These are phyloP conservation scores for Datnioides undecimradiatus DNA, from an alignment of 2,113 vertebrate species.

Conservation along the genomic window DNA sequence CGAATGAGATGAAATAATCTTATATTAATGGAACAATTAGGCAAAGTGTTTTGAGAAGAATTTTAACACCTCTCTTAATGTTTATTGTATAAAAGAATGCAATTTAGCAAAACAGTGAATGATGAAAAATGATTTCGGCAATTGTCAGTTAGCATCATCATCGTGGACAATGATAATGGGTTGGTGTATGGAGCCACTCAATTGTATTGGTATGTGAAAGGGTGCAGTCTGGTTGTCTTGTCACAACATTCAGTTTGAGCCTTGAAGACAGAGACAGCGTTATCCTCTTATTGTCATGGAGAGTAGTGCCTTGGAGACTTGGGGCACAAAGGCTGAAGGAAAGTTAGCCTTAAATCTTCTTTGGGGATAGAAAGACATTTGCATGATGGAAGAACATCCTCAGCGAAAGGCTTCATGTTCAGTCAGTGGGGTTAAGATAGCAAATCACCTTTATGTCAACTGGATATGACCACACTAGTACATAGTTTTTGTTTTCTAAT, in stretches of 20 bases:
- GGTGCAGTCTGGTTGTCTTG: slow-evolving; percentile 53
- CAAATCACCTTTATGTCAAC: background rate
- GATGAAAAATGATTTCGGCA: background rate
- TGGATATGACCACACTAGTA: background rate
- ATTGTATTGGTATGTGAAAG: slow-evolving; percentile 39
- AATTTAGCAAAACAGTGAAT: no score
- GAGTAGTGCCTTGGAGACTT: slow-evolving; percentile 44
- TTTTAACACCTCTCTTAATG: background rate
- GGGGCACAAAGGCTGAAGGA: slow-evolving; percentile 39
- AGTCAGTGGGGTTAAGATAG: slow-evolving; percentile 8
- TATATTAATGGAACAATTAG: background rate
- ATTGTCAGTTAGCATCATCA: background rate
- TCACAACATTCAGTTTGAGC: slow-evolving; percentile 65
- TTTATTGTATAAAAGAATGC: background rate
- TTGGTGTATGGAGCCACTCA: background rate
- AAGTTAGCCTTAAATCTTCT: slow-evolving; percentile 63
- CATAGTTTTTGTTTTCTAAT: background rate
- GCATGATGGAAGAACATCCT: slow-evolving; percentile 25
- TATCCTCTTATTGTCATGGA: slow-evolving; percentile 71
- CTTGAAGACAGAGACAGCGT: slow-evolving; percentile 52
- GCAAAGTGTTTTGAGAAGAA: background rate
- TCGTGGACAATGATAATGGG: background rate
- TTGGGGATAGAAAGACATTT: slow-evolving; percentile 54
- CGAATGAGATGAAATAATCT: background rate
- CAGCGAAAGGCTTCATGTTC: slow-evolving; percentile 3